Evolutionary conservation across 2,888 invertebrate genomes (phyloP).

Genomic region (Oxyteleia sp.): DNA sequence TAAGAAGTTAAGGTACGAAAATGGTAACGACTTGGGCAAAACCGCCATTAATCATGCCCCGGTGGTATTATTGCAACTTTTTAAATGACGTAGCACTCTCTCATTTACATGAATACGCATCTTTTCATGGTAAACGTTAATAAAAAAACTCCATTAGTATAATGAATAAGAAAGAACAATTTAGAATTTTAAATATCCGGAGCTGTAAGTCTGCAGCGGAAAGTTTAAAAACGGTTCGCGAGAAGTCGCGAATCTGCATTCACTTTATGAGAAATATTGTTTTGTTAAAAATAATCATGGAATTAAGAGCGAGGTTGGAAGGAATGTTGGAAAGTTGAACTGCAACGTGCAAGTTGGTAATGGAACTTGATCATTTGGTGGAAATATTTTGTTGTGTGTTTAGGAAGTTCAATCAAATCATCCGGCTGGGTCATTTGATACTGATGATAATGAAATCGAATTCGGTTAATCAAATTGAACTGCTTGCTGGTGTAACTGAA

Average conservation of each 20-base stretch:
- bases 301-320: neutral
- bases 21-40: conserved; percentile 65
- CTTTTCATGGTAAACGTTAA: conserved; percentile 63
- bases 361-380: too few species aligned
- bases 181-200: conserved; percentile 48
- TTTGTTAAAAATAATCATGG: neutral
- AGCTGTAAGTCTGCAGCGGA: conserved; percentile 12
- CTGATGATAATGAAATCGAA: too few species aligned
- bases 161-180: conserved; percentile 59
- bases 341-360: too few species aligned
- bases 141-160: conserved; percentile 72
- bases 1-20: conserved; percentile 52
- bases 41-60: conserved; percentile 68
- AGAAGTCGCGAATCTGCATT: neutral
- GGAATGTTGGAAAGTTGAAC: too few species aligned
- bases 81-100: conserved; percentile 49
- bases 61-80: conserved; percentile 65
- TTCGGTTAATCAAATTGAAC: too few species aligned
- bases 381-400: too few species aligned
- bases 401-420: too few species aligned
- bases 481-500: too few species aligned
- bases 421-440: too few species aligned
- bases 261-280: neutral
- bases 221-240: conserved; percentile 27
- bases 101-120: conserved; percentile 73